Evolutionary conservation across 2,888 invertebrate species (phyloP), one percentile per base, ranked within the genome.

Genomic region (Drosophila acutilabella): DNA sequence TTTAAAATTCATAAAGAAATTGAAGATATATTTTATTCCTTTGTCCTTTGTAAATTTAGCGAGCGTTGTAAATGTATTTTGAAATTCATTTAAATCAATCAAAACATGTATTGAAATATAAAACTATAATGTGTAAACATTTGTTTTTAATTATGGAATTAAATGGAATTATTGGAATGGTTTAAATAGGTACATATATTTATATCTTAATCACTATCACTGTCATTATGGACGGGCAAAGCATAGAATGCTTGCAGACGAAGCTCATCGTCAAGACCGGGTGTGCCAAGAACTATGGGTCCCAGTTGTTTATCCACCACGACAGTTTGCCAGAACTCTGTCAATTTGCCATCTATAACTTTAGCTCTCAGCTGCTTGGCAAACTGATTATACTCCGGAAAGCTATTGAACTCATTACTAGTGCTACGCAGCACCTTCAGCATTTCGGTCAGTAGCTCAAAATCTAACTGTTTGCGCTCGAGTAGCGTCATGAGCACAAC

Each of bases 331-430:
- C 92, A 92, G 54, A 92, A 92, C 2, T 89, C 81, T 5, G 65
- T 64, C 51, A 80, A 77, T 6, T 88, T 71, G 4, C 67, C 74
- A 7, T 78, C 51, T 4, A 71, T 64, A 4, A 76, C 54, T 13
- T 88, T 87, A 0, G 41, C 38, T 26, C 89, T 91, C 1, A 92
- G 62, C 20, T 88, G 81, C 0, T 59, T 67, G 5, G 91, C 82
- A 86, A 92, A 92, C 23, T 89, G 81, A 61, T 92, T 91, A 59
- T 90, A 92, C 20, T 91, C 91, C 40, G 73, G 74, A 36, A 90
- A 85, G 11, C 88, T 86, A 66, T 88, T 88, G 14, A 90, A 91
- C 3, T 88, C 88, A 3, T 86, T 42, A 40, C 83, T 82, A 47
- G 82, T 79, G n/a, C 78, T 80, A 0, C 92, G 89, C 75, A 90